Percentiles rank a stretch among this genome's conserved stretches.
These are phyloP conservation scores for Diabrotica balteata DNA, from an alignment of 2,888 invertebrate species.

Conservation along the genomic window DNA sequence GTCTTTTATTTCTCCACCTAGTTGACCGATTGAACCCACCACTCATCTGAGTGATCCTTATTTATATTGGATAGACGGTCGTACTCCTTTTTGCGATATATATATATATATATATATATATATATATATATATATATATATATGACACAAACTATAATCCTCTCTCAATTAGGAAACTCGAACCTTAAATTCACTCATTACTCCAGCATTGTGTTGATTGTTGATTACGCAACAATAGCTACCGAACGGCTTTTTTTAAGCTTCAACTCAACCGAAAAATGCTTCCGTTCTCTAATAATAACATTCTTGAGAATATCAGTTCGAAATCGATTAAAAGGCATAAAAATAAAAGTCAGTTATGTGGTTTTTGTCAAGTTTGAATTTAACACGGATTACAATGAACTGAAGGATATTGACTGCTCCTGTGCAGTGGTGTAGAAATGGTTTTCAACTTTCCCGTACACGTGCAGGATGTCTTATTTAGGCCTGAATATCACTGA, in stretches of 20 bases:
- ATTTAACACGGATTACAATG: conserved; percentile 36
- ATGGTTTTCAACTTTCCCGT: neutral
- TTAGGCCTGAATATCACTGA: neutral
- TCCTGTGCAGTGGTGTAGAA: conserved; percentile 27
- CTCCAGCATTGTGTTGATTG: conserved; percentile 1
- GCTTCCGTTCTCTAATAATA: conserved; percentile 41
- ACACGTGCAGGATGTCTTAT: conserved; percentile 1
- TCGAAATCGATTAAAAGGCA: conserved; percentile 41
- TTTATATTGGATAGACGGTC: too few species aligned
- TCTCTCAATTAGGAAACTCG: too few species aligned
- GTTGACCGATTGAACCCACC: too few species aligned
- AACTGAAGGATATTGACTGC: conserved; percentile 35
- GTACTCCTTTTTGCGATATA: too few species aligned
- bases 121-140: too few species aligned
- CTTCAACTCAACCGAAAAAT: conserved; percentile 39
- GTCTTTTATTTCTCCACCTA: too few species aligned
- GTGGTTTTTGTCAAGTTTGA: conserved; percentile 38
- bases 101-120: too few species aligned
- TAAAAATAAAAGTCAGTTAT: conserved; percentile 41
- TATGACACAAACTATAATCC: too few species aligned
- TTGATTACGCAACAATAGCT: conserved; percentile 36
- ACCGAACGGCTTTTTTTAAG: conserved; percentile 35
- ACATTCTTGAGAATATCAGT: conserved; percentile 41
- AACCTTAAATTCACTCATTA: neutral
- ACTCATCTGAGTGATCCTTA: too few species aligned